phyloP scores from a whole-genome alignment of 2,888 invertebrate genomes.

The Cheilosia impressa region DNA sequence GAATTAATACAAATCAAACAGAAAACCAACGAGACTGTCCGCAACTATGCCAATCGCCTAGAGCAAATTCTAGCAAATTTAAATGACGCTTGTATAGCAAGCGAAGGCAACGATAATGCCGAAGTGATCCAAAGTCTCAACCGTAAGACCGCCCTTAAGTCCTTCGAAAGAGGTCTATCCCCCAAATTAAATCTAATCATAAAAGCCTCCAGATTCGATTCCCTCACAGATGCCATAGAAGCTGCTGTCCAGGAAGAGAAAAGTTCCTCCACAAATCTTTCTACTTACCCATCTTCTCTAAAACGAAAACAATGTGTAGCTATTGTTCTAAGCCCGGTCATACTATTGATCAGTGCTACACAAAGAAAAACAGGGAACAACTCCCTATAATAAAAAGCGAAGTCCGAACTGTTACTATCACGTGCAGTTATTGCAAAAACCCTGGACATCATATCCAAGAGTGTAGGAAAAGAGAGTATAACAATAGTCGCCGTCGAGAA shows the following conservation, averaged over 20 bases:
- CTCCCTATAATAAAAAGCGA: neutral
- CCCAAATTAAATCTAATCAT: neutral
- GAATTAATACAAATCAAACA: neutral
- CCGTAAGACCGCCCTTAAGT: conserved; percentile 1
- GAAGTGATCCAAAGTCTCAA: neutral
- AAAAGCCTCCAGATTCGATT: neutral
- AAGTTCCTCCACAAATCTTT: neutral
- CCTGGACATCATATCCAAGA: conserved; percentile 1
- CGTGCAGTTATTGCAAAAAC: neutral
- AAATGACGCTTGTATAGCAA: neutral
- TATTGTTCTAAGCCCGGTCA: too few relatives aligned
- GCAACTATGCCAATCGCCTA: neutral
- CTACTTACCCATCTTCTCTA: too few relatives aligned
- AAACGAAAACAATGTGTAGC: too few relatives aligned
- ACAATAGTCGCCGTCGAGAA: neutral
- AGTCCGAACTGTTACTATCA: neutral
- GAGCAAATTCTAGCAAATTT: neutral
- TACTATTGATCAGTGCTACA: too few relatives aligned
- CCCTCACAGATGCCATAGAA: neutral
- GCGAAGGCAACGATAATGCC: neutral
- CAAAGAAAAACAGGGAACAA: too few relatives aligned
- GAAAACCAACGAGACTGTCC: neutral
- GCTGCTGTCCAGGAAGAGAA: neutral
- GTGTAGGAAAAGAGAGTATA: neutral
- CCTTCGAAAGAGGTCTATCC: neutral